phyloP scores from a whole-genome alignment of 2,797 vertebrate genomes.

The Anabas testudineus region DNA sequence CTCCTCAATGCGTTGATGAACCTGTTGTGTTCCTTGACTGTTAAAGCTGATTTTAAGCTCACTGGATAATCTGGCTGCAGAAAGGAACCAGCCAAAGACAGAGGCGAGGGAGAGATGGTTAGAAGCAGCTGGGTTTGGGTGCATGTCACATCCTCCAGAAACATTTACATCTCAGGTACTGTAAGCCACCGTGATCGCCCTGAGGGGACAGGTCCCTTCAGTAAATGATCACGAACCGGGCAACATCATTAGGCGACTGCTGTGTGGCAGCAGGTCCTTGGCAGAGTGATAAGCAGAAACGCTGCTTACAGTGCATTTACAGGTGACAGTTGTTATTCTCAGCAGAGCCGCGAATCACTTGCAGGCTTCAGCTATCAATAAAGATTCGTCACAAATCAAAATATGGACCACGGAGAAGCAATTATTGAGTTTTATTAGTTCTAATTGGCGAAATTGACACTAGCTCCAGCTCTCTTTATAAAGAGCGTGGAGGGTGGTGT shows the following conservation, averaged over 20 bases:
- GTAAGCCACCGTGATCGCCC: slow-evolving; percentile 60
- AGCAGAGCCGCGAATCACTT: slow-evolving; percentile 56
- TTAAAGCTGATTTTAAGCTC: slow-evolving; percentile 47
- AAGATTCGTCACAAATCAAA: slow-evolving; percentile 36
- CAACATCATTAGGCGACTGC: slow-evolving; percentile 74
- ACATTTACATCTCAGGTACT: slow-evolving; percentile 43
- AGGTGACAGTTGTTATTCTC: slow-evolving; percentile 67
- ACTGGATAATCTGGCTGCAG: slow-evolving; percentile 54
- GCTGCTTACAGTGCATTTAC: slow-evolving; percentile 63
- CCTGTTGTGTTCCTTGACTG: slow-evolving; percentile 21
- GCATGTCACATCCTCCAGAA: slow-evolving; percentile 46
- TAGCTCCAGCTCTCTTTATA: no score
- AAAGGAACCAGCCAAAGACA: slow-evolving; percentile 34
- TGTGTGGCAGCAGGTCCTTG: slow-evolving; percentile 47
- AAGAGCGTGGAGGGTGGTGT: no score
- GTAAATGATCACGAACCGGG: slow-evolving; percentile 57
- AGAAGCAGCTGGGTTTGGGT: slow-evolving; percentile 14
- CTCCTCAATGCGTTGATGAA: slow-evolving; percentile 42
- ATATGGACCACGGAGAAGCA: slow-evolving; percentile 7
- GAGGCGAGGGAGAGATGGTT: slow-evolving; percentile 22
- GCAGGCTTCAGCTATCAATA: slow-evolving; percentile 52
- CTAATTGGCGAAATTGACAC: slow-evolving; percentile 13
- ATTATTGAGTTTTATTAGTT: slow-evolving; percentile 13
- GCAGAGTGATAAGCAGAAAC: slow-evolving; percentile 62
- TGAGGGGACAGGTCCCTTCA: slow-evolving; percentile 64